Evolutionary conservation across 2,113 vertebrate genomes (phyloP).

Genomic region (Elachura formosa): DNA sequence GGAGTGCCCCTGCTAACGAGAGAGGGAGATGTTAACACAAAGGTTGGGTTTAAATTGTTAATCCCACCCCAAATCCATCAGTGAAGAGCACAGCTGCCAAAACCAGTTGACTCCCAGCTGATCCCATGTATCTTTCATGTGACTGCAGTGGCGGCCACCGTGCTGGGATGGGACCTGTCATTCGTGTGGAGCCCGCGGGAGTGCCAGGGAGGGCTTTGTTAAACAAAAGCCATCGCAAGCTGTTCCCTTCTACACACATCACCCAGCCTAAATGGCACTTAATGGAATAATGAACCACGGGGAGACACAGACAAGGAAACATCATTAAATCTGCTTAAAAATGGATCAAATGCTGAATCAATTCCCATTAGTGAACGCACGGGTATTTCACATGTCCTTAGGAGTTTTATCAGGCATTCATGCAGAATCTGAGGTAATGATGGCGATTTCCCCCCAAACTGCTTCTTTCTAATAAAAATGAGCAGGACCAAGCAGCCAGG

Average conservation of each 20-base stretch:
- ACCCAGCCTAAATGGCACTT: slow-evolving; percentile 54
- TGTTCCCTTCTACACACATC: slow-evolving; percentile 41
- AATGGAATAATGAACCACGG: slow-evolving; percentile 67
- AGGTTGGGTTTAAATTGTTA: slow-evolving; percentile 41
- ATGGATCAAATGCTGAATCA: slow-evolving; percentile 75
- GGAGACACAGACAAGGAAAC: slow-evolving; percentile 68
- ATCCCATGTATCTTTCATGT: slow-evolving; percentile 41
- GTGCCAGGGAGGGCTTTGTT: not conserved
- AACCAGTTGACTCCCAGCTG: slow-evolving; percentile 23
- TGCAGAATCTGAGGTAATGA: slow-evolving; percentile 32
- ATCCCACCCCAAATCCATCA: slow-evolving; percentile 9
- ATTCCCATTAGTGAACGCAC: slow-evolving; percentile 68
- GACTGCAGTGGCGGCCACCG: not conserved
- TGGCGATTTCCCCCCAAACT: slow-evolving; percentile 14
- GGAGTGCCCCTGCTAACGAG: not conserved
- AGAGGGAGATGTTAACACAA: not conserved
- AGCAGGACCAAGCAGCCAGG: not conserved
- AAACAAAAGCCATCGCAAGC: slow-evolving; percentile 3
- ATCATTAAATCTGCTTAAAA: slow-evolving; percentile 78
- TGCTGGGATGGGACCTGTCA: not conserved
- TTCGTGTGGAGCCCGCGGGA: not conserved
- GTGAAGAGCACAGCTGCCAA: not conserved
- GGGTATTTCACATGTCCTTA: slow-evolving; percentile 45
- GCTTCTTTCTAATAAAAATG: slow-evolving; percentile 54
- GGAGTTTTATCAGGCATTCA: slow-evolving; percentile 70